Conservation (phyloP, 2,113 vertebrate species). For the Condylura cristata region DNA sequence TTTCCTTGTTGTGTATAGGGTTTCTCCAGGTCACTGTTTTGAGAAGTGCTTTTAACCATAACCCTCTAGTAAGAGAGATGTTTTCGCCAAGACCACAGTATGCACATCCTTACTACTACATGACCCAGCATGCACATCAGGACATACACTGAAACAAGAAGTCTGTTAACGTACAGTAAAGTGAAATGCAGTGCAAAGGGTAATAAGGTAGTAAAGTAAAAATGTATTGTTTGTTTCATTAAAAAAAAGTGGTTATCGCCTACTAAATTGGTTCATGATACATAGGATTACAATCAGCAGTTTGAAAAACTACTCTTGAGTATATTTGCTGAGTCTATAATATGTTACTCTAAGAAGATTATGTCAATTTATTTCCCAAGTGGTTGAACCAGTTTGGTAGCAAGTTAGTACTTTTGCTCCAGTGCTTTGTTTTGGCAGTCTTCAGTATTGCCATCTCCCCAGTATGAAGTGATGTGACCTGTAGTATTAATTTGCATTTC, state of each 20-base stretch:
- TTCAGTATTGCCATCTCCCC: not conserved
- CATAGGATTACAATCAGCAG: not conserved
- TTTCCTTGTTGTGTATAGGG: not conserved
- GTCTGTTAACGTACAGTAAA: not conserved
- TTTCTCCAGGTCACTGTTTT: not conserved
- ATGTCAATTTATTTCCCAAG: not conserved
- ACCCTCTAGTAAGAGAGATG: not conserved
- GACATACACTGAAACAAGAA: not conserved
- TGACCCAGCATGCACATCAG: not conserved
- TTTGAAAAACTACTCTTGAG: not conserved
- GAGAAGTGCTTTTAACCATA: not conserved
- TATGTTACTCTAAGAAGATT: not conserved
- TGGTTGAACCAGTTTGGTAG: not conserved
- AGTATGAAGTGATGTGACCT: not conserved
- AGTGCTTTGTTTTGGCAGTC: not conserved
- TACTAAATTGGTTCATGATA: not conserved
- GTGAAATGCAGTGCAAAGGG: not conserved
- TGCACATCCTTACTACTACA: no score
- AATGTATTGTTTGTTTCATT: not conserved
- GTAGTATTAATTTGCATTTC: not conserved
- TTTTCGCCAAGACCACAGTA: not conserved
- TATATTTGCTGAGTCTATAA: not conserved
- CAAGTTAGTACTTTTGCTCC: not conserved
- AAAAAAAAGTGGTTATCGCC: not conserved
- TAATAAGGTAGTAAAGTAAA: not conserved